Evolutionary conservation across 53 echinoderm and acorn worm genomes (phyloP), one percentile per base, ranked within the genome.

Genomic region (Hippasteria phrygiana): DNA sequence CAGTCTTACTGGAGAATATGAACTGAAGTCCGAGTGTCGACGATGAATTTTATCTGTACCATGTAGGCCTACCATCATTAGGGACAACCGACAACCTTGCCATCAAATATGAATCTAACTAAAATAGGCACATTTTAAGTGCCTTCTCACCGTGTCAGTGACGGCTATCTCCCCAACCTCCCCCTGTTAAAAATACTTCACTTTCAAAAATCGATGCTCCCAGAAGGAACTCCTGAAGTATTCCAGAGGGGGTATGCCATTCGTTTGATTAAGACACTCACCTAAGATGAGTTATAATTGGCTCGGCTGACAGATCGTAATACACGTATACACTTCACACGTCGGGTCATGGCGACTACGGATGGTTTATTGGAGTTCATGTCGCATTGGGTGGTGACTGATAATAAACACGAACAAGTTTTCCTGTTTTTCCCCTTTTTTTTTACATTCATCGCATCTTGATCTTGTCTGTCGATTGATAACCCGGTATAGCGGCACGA

Each of bases 261-360:
- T 24, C 56, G 79, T 39, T 79, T 79, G 39, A 79, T 79, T 55
- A 56, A 79, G 36, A 55, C 79, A 79, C 62, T 56, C 59, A 79
- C 79, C 79, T 38, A n/a, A 20, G 40, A 37, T 40, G 62, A 22
- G 37, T 18, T 62, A 47, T 56, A 38, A 79, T 59, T 79, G 38
- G 59, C 62, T 79, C 20, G 17, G 31, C 22, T 62, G 79, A 59
- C 53, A 62, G 16, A 67, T 55, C 38, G 35, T 62, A 55, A 79
- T 55, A 50, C 34, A 76, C 73, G 32, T n/a, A n/a, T n/a, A 38
- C 40, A 56, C 24, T 56, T 36, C 17, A 47, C 55, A 33, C 39
- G 59, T 37, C n/a, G n/a, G n/a, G n/a, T n/a, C n/a, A n/a, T 38
- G 8, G 62, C 18, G 18, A 22, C 27, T 39, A 56, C 29, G 62